Evolutionary conservation across 1,140 invertebrate genomes (phyloP).

Genomic region (Anoplophora glabripennis): DNA sequence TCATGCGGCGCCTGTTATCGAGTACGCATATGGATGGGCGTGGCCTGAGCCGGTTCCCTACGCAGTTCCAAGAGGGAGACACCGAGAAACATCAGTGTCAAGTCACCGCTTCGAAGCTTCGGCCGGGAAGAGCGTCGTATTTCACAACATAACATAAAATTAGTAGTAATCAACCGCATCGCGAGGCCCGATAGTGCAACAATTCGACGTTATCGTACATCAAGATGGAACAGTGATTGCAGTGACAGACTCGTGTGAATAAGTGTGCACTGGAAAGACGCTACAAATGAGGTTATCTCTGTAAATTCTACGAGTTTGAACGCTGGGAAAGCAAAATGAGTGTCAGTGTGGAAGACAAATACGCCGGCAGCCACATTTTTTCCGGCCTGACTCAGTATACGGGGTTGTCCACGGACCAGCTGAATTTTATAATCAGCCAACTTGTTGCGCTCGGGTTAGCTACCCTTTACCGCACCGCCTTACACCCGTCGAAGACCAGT

Average conservation of each 20-base stretch:
- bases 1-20: too few relatives aligned
- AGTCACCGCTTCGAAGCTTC: background rate
- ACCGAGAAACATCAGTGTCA: conserved; percentile 1
- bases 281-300: too few relatives aligned
- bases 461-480: conserved; percentile 64
- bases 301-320: too few relatives aligned
- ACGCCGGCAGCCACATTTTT: conserved; percentile 60
- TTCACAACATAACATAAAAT: too few relatives aligned
- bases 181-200: too few relatives aligned
- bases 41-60: background rate
- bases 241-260: too few relatives aligned
- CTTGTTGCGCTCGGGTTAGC: conserved; percentile 72
- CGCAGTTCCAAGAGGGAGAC: conserved; percentile 1
- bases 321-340: conserved; percentile 9
- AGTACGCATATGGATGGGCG: background rate
- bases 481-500: conserved; percentile 64
- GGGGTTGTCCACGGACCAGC: conserved; percentile 63
- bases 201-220: too few relatives aligned
- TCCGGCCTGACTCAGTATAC: conserved; percentile 56
- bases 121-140: background rate
- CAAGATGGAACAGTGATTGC: too few relatives aligned
- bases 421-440: conserved; percentile 80
- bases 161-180: too few relatives aligned
- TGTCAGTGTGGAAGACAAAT: conserved; percentile 40
- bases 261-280: too few relatives aligned